Conservation (phyloP, 2,888 invertebrate species). For the Abrostola triplasia region DNA sequence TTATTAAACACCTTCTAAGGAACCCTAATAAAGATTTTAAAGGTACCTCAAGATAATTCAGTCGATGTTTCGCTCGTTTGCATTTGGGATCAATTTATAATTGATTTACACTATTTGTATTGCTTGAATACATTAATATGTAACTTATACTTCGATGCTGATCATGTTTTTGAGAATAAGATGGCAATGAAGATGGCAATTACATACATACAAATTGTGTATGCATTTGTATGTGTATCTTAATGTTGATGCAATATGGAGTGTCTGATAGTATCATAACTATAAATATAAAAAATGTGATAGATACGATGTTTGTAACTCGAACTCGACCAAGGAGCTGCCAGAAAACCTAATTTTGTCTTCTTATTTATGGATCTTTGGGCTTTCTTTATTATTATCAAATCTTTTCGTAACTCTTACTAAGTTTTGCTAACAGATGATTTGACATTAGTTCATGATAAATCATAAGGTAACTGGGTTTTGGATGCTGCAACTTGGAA, state of each 20-base stretch:
- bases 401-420: no score
- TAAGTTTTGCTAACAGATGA: no score
- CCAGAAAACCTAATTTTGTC: background rate
- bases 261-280: background rate
- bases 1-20: background rate
- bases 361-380: no score
- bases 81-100: slow-evolving; percentile 63
- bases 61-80: slow-evolving; percentile 52
- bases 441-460: no score
- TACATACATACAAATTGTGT: slow-evolving; percentile 38
- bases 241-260: slow-evolving; percentile 3
- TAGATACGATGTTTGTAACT: background rate
- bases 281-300: background rate
- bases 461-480: no score
- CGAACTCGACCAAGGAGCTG: background rate
- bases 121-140: slow-evolving; percentile 51
- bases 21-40: slow-evolving; percentile 38
- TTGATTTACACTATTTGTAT: slow-evolving; percentile 59
- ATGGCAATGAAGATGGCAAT: slow-evolving; percentile 14
- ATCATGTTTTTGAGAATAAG: slow-evolving; percentile 37
- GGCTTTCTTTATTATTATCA: no score
- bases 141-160: slow-evolving; percentile 44
- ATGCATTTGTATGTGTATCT: slow-evolving; percentile 16
- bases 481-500: no score
- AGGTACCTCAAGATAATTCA: slow-evolving; percentile 35